Base-by-base conservation (phyloP, 2,888 invertebrate genomes). In the Platerodrilus igneus region DNA sequence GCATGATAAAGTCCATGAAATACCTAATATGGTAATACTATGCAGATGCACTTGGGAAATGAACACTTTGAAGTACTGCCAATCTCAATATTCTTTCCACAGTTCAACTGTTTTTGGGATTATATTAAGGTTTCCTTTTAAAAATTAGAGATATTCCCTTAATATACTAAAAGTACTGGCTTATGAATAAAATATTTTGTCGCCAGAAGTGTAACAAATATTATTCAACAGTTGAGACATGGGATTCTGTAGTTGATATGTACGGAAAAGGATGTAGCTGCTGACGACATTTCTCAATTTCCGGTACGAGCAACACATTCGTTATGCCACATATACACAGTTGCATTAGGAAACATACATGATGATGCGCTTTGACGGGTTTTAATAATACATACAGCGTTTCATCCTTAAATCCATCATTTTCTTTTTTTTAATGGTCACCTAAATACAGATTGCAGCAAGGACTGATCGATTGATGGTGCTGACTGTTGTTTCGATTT, bases 271-370 rank as follows among this genome's bases (percentile, higher is more conserved):
- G 62, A 58, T 53, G 59, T 51, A 54, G 54, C 44, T 52, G 57
- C 57, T 55, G 57, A 54, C 59, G 56, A 52, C 55, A n/a, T n/a
- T n/a, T 53, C 51, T 26, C 62, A 60, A 60, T 60, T 62, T 62
- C 60, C 62, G 54, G 47, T 29, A 21, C 38, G 21, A 40, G 40
- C 45, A 41, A 41, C 45, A 45, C 45, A 40, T 45, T 41, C 28
- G 10, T 20, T 13, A 17, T 14, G 28, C 27, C 33, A 39, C 33
- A 30, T 27, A 22, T 22, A 23, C 16, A 28, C 22, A 30, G 37
- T 15, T 37, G 29, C 42, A 40, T 40, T 30, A 35, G 22, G 34
- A 40, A 47, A 50, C n/a, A n/a, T n/a, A n/a, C n/a, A n/a, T n/a
- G n/a, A n/a, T n/a, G n/a, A n/a, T n/a, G n/a, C n/a, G n/a, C n/a